Conservation (phyloP, 2,113 vertebrate species). For the Chlorocebus sabaeus region DNA sequence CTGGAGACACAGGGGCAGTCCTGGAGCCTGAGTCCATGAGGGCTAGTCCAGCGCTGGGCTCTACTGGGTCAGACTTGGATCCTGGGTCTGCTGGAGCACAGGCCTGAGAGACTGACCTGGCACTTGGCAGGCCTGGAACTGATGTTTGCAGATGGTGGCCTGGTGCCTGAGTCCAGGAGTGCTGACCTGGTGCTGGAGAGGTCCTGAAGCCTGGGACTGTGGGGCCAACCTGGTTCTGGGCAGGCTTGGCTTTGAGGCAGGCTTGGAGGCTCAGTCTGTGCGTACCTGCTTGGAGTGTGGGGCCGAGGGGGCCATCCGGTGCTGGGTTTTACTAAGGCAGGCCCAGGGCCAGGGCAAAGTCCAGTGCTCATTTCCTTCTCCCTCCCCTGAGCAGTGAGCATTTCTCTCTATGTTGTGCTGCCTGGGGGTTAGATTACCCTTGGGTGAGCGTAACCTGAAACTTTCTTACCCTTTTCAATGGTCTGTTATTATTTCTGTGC, state of each 20-base stretch:
- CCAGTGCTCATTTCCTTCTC: background rate
- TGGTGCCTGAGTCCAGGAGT: background rate
- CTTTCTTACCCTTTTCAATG: background rate
- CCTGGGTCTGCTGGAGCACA: background rate
- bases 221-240: background rate
- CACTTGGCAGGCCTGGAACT: background rate
- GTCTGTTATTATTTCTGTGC: background rate
- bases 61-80: too few relatives aligned
- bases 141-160: too few relatives aligned
- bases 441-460: background rate
- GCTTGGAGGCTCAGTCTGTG: background rate
- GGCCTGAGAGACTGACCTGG: too few relatives aligned
- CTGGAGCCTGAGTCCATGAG: too few relatives aligned
- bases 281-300: background rate
- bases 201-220: background rate
- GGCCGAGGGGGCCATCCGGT: rapidly evolving
- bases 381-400: background rate
- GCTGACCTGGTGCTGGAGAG: background rate
- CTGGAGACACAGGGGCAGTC: background rate
- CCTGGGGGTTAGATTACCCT: background rate
- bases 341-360: background rate
- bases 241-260: background rate
- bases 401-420: background rate
- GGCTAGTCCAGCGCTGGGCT: background rate
- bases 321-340: background rate